These are phyloP conservation scores for Agapornis canus DNA, from an alignment of 2,797 vertebrate genomes.

Conservation along the genomic window DNA sequence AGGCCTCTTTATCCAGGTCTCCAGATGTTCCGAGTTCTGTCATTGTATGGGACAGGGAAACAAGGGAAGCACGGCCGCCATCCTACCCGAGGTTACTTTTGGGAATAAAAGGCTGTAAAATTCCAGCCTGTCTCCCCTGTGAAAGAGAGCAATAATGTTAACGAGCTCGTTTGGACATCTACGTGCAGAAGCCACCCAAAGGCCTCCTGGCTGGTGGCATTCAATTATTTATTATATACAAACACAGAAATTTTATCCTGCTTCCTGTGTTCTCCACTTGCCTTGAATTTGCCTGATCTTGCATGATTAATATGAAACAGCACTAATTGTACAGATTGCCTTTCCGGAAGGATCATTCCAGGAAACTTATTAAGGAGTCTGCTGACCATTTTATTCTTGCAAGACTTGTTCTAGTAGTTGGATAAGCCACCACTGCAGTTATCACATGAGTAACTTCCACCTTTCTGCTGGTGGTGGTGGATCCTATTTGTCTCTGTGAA, in stretches of 20 bases:
- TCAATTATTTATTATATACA: neutral
- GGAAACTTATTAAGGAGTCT: neutral
- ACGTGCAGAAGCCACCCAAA: neutral
- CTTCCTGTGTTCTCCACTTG: neutral
- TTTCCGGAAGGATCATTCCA: neutral
- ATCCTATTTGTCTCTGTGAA: fast-evolving
- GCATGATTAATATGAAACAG: neutral
- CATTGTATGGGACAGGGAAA: neutral
- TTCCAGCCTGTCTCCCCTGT: neutral
- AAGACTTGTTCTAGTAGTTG: neutral
- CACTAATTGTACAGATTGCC: constrained; percentile 19
- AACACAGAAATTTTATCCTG: neutral
- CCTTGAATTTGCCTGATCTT: neutral
- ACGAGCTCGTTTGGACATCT: neutral
- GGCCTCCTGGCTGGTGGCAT: neutral
- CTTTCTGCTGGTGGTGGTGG: fast-evolving
- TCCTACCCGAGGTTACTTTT: fast-evolving
- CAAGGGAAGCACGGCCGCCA: neutral
- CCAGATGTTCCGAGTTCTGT: neutral
- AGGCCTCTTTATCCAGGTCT: neutral
- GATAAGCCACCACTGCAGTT: neutral
- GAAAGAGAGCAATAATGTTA: neutral
- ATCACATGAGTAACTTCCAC: neutral
- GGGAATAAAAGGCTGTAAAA: neutral
- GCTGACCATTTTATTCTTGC: neutral